Conservation (phyloP, 2,888 invertebrate genomes). For the Leptura quadrifasciata region DNA sequence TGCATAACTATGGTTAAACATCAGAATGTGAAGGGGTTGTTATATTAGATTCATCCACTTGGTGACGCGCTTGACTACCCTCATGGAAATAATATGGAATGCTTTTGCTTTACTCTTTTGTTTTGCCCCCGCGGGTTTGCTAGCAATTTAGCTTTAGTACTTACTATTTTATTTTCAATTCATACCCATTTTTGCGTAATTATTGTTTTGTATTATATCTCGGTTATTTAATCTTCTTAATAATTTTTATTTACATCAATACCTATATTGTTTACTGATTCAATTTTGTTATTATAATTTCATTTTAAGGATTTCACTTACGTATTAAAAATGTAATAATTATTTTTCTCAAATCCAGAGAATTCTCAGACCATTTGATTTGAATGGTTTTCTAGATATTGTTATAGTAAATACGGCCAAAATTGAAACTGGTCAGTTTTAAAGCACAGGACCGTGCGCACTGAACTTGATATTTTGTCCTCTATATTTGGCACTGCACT, state of each 20-base stretch:
- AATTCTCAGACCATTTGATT: no score
- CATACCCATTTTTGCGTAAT: constrained; percentile 11
- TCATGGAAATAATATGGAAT: constrained; percentile 69
- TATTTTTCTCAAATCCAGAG: no score
- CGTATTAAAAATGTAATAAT: no score
- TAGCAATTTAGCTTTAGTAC: constrained; percentile 60
- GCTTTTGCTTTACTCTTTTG: constrained; percentile 65
- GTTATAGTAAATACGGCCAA: no score
- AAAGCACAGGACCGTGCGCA: no score
- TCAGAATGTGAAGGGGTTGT: constrained; percentile 70
- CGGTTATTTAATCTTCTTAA: constrained; percentile 2
- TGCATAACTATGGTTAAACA: constrained; percentile 72
- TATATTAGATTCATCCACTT: constrained; percentile 72
- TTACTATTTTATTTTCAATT: constrained; percentile 51
- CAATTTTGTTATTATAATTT: no score
- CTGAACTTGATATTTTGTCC: no score
- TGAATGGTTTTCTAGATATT: no score
- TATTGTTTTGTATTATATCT: neutral
- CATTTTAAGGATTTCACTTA: no score
- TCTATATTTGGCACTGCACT: no score
- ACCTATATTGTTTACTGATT: no score
- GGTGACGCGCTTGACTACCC: constrained; percentile 69
- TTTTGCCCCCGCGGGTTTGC: constrained; percentile 59
- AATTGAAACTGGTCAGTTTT: no score
- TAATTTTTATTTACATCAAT: neutral